Base-by-base conservation (phyloP, 2,888 invertebrate species). In the Hemithea aestivaria region DNA sequence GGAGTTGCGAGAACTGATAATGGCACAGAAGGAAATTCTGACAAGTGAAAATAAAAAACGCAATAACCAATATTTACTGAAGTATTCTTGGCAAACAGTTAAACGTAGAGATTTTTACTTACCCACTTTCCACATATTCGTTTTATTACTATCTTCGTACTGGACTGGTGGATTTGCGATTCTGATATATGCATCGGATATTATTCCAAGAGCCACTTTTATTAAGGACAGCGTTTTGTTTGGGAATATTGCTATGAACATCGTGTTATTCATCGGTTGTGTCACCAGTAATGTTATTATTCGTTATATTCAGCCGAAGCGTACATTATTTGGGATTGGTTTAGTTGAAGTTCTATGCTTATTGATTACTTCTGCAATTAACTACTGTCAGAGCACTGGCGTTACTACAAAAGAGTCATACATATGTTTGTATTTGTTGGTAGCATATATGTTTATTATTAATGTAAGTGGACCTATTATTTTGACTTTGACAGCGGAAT, bases 1-100 rank as follows among this genome's bases (percentile, higher is more conserved):
- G 21, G 56, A 56, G 23, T 31, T 56, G 1, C n/a, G 27, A n/a
- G 45, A 33, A 20, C 26, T 45, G 2, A 41, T 45, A 3, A 20
- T 16, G 1, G 27, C 45, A 1, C 30, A 37, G 6, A 41, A 26
- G 16, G 29, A 32, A 10, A 32, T n/a, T 6, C 9, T 32, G 1
- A 20, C 1, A 5, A 10, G 27, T 1, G 6, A 11, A 2, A 35
- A 26, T 7, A 11, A 8, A n/a, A n/a, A n/a, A 11, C n/a, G 22
- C 26, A 34, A 27, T 29, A 27, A 7, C 1, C 22, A n/a, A 7
- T 26, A 7, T n/a, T 11, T 35, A 10, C 9, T 10, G 6, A 27
- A 27, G 23, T 7, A 33, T 7, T 21, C 36, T 16, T 40, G 30
- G 33, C 20, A 12, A 1, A 39, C 11, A 20, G 23, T 46, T 1